phyloP scores from a whole-genome alignment of 2,113 vertebrate genomes.

The Microcebus jonahi region DNA sequence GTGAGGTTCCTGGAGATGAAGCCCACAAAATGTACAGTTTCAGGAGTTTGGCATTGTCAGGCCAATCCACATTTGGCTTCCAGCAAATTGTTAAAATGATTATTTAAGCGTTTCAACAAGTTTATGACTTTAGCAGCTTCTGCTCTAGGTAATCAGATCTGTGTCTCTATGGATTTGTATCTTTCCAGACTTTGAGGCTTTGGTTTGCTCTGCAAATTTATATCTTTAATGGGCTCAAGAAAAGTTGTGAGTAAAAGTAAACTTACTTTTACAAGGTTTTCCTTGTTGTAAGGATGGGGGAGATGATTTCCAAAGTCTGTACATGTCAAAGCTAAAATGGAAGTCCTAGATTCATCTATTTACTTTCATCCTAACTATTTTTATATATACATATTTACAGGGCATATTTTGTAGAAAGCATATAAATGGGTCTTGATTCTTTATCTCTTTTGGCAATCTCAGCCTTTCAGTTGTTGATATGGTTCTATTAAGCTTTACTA shows the following conservation, averaged over 20 bases:
- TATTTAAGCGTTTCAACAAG: background rate
- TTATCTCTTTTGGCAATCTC: background rate
- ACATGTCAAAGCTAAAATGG: background rate
- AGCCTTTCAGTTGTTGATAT: background rate
- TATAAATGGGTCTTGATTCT: background rate
- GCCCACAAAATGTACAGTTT: background rate
- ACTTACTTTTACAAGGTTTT: background rate
- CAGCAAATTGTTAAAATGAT: background rate
- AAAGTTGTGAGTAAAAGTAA: background rate
- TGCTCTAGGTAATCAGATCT: background rate
- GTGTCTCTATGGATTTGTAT: background rate
- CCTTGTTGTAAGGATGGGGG: background rate
- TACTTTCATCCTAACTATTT: background rate
- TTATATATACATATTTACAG: background rate
- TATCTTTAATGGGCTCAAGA: background rate
- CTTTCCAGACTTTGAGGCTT: background rate
- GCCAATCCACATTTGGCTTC: background rate
- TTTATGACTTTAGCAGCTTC: background rate
- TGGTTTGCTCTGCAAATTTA: background rate
- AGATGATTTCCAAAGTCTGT: background rate
- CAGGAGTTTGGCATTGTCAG: background rate
- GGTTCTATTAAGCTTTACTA: background rate
- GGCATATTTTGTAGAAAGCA: background rate
- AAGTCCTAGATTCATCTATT: background rate
- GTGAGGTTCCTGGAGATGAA: background rate